Evolutionary conservation across 2,888 invertebrate species (phyloP).

Genomic region (Drosophila affinis): DNA sequence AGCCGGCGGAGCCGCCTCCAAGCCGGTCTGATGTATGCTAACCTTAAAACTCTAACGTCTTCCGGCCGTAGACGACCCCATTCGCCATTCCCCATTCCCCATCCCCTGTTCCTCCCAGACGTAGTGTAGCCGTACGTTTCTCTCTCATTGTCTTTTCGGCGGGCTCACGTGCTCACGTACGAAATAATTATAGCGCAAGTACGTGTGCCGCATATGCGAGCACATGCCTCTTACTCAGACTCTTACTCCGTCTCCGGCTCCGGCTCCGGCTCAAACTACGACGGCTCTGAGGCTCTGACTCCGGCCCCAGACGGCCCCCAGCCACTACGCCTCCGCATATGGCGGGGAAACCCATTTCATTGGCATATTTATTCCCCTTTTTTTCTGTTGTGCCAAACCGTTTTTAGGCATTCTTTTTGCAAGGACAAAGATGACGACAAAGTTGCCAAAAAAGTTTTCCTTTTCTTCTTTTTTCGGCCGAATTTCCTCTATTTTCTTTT

Average conservation of each 20-base stretch:
- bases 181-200: constrained; percentile 79
- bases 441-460: constrained; percentile 10
- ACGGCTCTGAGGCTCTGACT: not conserved
- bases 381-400: constrained; percentile 33
- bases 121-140: not conserved
- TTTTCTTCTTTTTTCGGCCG: not conserved
- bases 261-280: not conserved
- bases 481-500: constrained; percentile 27
- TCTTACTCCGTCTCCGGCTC: not conserved
- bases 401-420: constrained; percentile 64
- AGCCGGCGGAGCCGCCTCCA: not conserved
- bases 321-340: not conserved
- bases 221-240: constrained; percentile 21
- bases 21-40: not conserved
- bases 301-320: constrained; percentile 8
- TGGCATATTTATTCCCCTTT: constrained; percentile 66
- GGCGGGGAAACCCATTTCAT: constrained; percentile 38
- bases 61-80: constrained; percentile 6
- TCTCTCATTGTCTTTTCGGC: constrained; percentile 40
- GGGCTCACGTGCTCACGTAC: constrained; percentile 71
- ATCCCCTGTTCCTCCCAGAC: not conserved
- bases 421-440: constrained; percentile 27
- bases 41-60: constrained; percentile 1
- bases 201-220: constrained; percentile 70
- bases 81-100: not conserved